Conservation (phyloP, 2,797 vertebrate species). For the Ceryle rudis region DNA sequence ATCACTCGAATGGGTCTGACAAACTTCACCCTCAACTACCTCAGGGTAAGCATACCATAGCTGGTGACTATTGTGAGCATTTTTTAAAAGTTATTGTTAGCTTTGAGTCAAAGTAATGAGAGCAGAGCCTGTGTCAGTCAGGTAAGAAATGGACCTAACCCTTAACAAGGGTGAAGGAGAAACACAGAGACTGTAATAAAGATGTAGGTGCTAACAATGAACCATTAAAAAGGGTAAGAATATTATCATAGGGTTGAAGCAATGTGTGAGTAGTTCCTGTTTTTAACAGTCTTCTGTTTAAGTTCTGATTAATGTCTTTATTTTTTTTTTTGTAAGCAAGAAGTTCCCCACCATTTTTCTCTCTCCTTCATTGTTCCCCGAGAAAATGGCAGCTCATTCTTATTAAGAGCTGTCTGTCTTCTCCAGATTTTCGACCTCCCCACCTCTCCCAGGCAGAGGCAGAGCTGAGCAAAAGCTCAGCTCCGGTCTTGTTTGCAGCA, state of each 20-base stretch:
- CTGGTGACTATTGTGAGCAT: slow-evolving; percentile 23
- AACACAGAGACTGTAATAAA: neutral
- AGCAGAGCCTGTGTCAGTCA: neutral
- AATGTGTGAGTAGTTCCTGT: neutral
- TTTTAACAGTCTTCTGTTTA: neutral
- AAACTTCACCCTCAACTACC: slow-evolving; percentile 99
- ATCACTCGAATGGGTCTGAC: slow-evolving; percentile 99
- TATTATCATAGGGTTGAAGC: neutral
- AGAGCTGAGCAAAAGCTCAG: neutral
- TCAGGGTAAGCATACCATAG: slow-evolving; percentile 90
- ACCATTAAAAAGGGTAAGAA: neutral
- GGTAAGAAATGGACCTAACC: slow-evolving; percentile 27
- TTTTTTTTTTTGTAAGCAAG: slow-evolving; percentile 21
- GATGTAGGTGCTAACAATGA: neutral
- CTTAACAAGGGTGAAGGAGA: neutral
- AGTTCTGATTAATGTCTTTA: neutral
- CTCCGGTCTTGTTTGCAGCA: neutral
- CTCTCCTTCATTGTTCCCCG: neutral
- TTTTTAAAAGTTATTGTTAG: slow-evolving; percentile 36
- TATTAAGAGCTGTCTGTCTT: neutral
- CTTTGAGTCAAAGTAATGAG: slow-evolving; percentile 37
- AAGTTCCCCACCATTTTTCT: neutral
- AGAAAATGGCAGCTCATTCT: neutral
- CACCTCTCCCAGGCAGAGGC: neutral
- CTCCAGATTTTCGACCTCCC: neutral